Base-by-base conservation (phyloP, 1,140 invertebrate genomes). In the Solenopsis invicta region DNA sequence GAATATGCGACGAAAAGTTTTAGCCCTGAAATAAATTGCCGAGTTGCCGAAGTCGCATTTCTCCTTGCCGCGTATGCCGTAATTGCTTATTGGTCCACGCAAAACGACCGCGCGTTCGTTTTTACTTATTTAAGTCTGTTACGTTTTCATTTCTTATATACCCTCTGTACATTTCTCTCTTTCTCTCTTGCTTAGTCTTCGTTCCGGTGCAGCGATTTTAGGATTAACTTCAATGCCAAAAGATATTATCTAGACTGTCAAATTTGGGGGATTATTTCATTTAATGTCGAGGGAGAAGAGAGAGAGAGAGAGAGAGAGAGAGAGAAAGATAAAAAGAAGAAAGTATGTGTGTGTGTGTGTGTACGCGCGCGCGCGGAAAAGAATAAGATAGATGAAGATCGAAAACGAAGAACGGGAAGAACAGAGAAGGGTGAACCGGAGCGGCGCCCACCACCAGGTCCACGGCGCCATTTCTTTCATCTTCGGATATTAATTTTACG, bases 401-500 rank as follows among this genome's bases (percentile, higher is more conserved):
- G 45, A 56, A 72, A 29, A 48, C 66, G 52, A 41, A 48, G 78
- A 29, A 29, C 18, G 52, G 41, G 34, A 12, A 21, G 48, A 85
- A 56, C n/a, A 37, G 75, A 88, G 77, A 89, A 84, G 61, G 85
- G 62, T 82, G 72, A 76, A 72, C 41, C 85, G 71, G 75, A n/a
- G 80, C 86, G 66, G 71, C 34, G 81, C 71, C 59, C 74, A 75
- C 59, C 74, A 75, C 67, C 80, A 41, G 78, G 66, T 50, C 34
- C 71, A 72, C 62, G 85, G 75, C 82, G 87, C 85, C 84, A 90
- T 76, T 92, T 90, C 88, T 92, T 91, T 92, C 91, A 91, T 92
- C 92, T 92, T 92, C 87, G 90, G 90, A 92, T 92, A 92, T 92
- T 92, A 92, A 92, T 92, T 92, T 92, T 87, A 90, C 81, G 76